These are phyloP conservation scores for Ochropacha duplaris DNA, from an alignment of 2,888 invertebrate genomes.

Conservation along the genomic window DNA sequence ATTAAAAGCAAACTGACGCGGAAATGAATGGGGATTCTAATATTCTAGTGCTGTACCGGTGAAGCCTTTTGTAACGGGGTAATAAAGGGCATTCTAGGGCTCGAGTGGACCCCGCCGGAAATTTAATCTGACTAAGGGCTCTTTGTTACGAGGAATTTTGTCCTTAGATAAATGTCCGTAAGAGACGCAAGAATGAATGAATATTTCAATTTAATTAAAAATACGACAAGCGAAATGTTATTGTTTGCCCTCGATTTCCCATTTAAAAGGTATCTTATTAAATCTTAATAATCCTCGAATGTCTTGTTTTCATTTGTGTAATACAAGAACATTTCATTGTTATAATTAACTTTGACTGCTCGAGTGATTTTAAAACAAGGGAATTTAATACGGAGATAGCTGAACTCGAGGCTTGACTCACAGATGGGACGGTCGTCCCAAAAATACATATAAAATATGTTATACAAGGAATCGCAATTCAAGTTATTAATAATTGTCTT, in stretches of 20 bases:
- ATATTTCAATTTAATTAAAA: constrained; percentile 78
- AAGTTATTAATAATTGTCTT: not conserved
- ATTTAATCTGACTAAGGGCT: constrained; percentile 76
- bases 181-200: constrained; percentile 59
- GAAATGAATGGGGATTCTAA: constrained; percentile 67
- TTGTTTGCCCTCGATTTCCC: constrained; percentile 50
- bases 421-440: no score
- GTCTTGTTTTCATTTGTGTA: constrained; percentile 32
- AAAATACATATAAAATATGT: no score
- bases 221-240: constrained; percentile 54
- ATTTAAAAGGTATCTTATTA: constrained; percentile 44
- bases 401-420: no score
- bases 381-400: not conserved
- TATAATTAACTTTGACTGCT: not conserved
- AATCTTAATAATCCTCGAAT: constrained; percentile 29
- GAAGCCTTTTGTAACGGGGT: constrained; percentile 71
- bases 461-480: no score
- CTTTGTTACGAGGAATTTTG: constrained; percentile 72
- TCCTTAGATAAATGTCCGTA: constrained; percentile 73
- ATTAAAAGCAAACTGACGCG: constrained; percentile 50
- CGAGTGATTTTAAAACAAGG: not conserved
- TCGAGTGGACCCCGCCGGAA: constrained; percentile 76
- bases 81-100: constrained; percentile 76
- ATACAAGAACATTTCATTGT: constrained; percentile 17
- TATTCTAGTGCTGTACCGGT: constrained; percentile 64